These are phyloP conservation scores for Pelosia muscerda DNA, from an alignment of 2,888 invertebrate genomes.

Conservation along the genomic window DNA sequence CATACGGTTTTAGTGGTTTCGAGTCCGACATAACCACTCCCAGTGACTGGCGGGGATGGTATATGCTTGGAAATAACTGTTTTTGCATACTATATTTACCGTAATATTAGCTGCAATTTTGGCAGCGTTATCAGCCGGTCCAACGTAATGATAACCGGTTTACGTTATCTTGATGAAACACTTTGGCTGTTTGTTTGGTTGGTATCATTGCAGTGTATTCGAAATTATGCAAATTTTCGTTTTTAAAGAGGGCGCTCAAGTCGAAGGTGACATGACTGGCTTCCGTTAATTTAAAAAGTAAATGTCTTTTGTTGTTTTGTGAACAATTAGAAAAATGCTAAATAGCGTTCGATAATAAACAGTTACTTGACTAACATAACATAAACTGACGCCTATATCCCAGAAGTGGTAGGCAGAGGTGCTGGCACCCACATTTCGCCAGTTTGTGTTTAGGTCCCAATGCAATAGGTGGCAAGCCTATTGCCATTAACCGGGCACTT, in stretches of 20 bases:
- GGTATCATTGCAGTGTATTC: background rate
- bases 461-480: no score
- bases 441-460: no score
- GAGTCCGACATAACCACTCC: no score
- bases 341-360: background rate
- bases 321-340: background rate
- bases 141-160: background rate
- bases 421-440: no score
- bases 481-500: no score
- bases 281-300: background rate
- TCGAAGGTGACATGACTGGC: constrained; percentile 1
- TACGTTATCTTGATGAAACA: background rate
- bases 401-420: no score
- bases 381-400: no score
- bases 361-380: no score
- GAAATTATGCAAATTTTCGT: constrained; percentile 4
- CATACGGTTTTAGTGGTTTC: no score
- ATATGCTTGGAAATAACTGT: no score
- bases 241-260: background rate
- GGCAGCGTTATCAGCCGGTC: background rate
- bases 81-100: background rate
- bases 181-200: background rate
- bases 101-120: background rate
- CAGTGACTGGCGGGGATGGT: no score
- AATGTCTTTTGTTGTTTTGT: background rate